Evolutionary conservation across 2,113 vertebrate species (phyloP).

Genomic region (Gallinago undulata): DNA sequence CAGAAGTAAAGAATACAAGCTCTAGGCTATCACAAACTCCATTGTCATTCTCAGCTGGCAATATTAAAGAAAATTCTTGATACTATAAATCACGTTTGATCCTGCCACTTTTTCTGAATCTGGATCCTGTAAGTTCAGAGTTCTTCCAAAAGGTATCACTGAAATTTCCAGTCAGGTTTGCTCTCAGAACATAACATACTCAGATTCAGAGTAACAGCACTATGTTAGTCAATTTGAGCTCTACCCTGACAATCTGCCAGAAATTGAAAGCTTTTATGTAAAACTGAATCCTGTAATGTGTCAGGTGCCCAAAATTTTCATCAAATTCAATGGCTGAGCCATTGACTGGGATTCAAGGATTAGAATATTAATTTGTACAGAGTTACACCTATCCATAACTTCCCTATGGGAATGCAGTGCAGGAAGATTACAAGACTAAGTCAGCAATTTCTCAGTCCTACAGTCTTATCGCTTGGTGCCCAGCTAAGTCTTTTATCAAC

Average conservation of each 20-base stretch:
- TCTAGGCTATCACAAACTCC: not conserved
- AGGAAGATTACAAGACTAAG: not conserved
- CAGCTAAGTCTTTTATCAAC: slow-evolving; percentile 54
- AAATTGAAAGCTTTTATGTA: not conserved
- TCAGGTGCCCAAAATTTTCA: not conserved
- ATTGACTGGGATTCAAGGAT: not conserved
- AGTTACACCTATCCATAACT: slow-evolving; percentile 31
- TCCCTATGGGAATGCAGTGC: not conserved
- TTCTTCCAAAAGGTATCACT: not conserved
- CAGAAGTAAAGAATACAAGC: not conserved
- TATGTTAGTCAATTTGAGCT: not conserved
- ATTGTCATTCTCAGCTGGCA: not conserved
- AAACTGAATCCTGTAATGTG: not conserved
- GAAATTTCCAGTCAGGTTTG: not conserved
- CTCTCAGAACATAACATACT: not conserved
- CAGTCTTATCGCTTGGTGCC: slow-evolving; percentile 11
- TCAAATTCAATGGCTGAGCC: not conserved
- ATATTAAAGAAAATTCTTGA: not conserved
- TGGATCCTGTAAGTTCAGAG: not conserved
- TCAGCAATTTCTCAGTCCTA: slow-evolving; percentile 33
- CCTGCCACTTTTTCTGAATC: not conserved
- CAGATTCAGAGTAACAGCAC: not conserved
- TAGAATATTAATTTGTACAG: not conserved
- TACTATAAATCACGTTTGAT: not conserved
- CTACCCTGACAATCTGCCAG: not conserved